These are phyloP conservation scores for Drosophila parthenogenetica DNA, from an alignment of 2,888 invertebrate genomes.

Conservation along the genomic window DNA sequence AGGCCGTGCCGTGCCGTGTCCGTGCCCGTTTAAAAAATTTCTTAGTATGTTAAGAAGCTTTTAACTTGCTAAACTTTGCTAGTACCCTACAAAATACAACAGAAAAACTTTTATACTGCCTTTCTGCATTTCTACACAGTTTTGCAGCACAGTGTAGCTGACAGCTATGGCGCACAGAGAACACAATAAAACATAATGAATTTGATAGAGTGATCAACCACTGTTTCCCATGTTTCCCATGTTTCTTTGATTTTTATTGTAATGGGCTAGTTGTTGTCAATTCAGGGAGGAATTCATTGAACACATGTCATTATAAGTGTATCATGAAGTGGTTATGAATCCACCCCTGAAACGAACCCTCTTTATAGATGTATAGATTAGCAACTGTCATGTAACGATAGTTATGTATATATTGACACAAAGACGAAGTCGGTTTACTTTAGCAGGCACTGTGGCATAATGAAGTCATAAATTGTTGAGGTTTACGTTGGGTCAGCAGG, in stretches of 20 bases:
- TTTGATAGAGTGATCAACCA: slow-evolving; percentile 61
- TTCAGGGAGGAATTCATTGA: slow-evolving; percentile 14
- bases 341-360: slow-evolving; percentile 42
- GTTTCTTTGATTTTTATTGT: slow-evolving; percentile 8
- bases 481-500: slow-evolving; percentile 64
- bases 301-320: slow-evolving; percentile 71
- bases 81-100: too few relatives aligned
- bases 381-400: slow-evolving; percentile 49
- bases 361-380: slow-evolving; percentile 28
- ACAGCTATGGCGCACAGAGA: neutral
- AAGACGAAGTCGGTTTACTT: slow-evolving; percentile 23
- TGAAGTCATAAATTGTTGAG: slow-evolving; percentile 30
- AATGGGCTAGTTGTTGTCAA: slow-evolving; percentile 24
- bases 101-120: too few relatives aligned
- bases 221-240: slow-evolving; percentile 16
- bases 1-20: too few relatives aligned
- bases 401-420: slow-evolving; percentile 4
- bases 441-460: slow-evolving; percentile 13
- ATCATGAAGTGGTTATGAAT: slow-evolving; percentile 54
- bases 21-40: too few relatives aligned
- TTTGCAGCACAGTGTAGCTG: slow-evolving; percentile 41
- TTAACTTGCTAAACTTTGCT: too few relatives aligned
- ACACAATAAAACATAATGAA: slow-evolving; percentile 21
- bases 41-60: too few relatives aligned
- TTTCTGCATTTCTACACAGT: too few relatives aligned